Percentiles rank a stretch among this genome's conserved stretches.
Evolutionary conservation across 2,888 invertebrate genomes (phyloP).

Genomic region (Stenolophus ochropezus): DNA sequence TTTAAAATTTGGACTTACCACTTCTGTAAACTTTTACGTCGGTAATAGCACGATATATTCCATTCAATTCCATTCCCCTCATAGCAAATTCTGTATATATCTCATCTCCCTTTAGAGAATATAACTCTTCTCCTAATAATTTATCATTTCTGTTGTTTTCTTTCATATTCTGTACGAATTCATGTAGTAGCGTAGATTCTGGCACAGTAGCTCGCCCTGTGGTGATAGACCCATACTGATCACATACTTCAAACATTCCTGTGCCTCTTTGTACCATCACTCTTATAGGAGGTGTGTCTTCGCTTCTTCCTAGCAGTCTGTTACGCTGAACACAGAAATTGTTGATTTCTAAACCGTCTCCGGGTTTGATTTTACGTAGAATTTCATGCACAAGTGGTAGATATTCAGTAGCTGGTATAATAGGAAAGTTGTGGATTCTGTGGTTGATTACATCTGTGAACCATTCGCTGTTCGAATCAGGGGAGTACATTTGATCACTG

Average conservation of each 20-base stretch:
- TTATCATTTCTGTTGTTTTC: slow-evolving; percentile 8
- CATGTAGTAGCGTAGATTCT: slow-evolving; percentile 67
- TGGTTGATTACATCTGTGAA: slow-evolving; percentile 69
- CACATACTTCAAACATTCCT: slow-evolving; percentile 71
- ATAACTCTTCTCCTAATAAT: not conserved
- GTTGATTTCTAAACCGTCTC: not conserved
- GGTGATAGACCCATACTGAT: slow-evolving; percentile 80
- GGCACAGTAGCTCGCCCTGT: slow-evolving; percentile 73
- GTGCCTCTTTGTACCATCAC: slow-evolving; percentile 71
- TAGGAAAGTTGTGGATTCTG: slow-evolving; percentile 68
- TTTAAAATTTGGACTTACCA: not conserved
- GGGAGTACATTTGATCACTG: slow-evolving; percentile 70
- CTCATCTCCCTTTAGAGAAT: not conserved
- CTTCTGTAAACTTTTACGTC: not conserved
- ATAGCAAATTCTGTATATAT: slow-evolving; percentile 13
- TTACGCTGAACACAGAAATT: not conserved
- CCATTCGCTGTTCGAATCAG: slow-evolving; percentile 74
- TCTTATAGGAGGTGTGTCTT: slow-evolving; percentile 66
- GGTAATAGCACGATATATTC: not conserved
- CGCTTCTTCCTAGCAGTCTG: slow-evolving; percentile 9
- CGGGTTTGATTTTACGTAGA: not conserved
- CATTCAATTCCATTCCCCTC: slow-evolving; percentile 4
- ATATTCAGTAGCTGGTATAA: slow-evolving; percentile 69
- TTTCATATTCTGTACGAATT: slow-evolving; percentile 67
- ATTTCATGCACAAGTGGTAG: slow-evolving; percentile 67